Conservation (phyloP, 2,797 vertebrate genomes). For the Chelon labrosus region DNA sequence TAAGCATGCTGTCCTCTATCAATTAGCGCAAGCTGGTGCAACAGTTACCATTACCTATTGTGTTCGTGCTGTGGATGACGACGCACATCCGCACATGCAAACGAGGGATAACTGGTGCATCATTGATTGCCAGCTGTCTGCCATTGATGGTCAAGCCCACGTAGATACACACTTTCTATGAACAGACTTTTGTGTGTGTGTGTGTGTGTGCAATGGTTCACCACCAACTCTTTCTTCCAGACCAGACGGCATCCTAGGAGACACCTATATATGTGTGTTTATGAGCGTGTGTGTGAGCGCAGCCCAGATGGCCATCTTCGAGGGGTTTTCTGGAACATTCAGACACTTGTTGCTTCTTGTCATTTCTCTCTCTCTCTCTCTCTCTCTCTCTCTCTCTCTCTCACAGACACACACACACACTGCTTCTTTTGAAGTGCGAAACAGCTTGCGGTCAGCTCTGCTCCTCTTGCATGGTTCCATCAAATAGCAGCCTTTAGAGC, state of each 20-base stretch:
- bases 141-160: constrained; percentile 69
- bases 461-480: constrained; percentile 66
- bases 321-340: constrained; percentile 82
- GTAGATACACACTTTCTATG: constrained; percentile 40
- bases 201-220: constrained; percentile 51
- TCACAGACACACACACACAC: constrained; percentile 29
- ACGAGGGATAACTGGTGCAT: constrained; percentile 61
- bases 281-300: constrained; percentile 38
- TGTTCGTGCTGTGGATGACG: constrained; percentile 40
- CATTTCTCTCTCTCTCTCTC: constrained; percentile 58
- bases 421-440: constrained; percentile 79
- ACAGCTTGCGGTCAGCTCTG: constrained; percentile 79
- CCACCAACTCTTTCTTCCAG: constrained; percentile 58
- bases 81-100: constrained; percentile 35
- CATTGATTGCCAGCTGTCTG: constrained; percentile 77
- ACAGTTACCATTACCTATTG: constrained; percentile 69
- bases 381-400: constrained; percentile 25
- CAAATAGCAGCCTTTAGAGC: constrained; percentile 64
- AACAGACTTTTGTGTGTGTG: constrained; percentile 32
- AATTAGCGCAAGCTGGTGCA: constrained; percentile 76
- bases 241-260: constrained; percentile 68
- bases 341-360: constrained; percentile 81
- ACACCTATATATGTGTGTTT: constrained; percentile 53
- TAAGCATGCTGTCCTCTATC: constrained; percentile 74
- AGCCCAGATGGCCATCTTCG: constrained; percentile 79